Evolutionary conservation across 1,140 invertebrate genomes (phyloP).

Genomic region (Physella acuta): DNA sequence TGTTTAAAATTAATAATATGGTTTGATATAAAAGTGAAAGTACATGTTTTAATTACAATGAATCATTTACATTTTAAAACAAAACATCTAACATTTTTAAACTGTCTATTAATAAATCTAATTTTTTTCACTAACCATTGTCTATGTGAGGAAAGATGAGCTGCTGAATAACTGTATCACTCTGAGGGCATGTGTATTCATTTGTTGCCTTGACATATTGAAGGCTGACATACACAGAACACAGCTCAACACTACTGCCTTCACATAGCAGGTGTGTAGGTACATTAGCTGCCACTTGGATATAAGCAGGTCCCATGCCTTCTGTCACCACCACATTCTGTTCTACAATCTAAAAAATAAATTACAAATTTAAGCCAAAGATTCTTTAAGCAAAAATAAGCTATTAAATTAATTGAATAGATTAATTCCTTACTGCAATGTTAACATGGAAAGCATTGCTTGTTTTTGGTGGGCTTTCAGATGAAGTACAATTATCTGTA

Average conservation of each 20-base stretch:
- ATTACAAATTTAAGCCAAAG: too few relatives aligned
- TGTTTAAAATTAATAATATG: too few relatives aligned
- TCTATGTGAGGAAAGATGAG: constrained; percentile 14
- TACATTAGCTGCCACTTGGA: constrained; percentile 22
- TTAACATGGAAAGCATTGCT: constrained; percentile 40
- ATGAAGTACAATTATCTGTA: constrained; percentile 31
- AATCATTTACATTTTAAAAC: too few relatives aligned
- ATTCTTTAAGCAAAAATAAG: too few relatives aligned
- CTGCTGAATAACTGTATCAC: constrained; percentile 25
- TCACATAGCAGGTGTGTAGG: constrained; percentile 25
- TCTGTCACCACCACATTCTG: constrained; percentile 25
- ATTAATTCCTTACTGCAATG: too few relatives aligned
- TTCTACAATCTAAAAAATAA: constrained; percentile 15
- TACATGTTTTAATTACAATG: too few relatives aligned
- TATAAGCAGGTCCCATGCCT: constrained; percentile 14
- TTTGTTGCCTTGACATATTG: background rate
- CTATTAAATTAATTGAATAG: too few relatives aligned
- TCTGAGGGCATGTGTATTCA: constrained; percentile 14
- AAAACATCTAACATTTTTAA: too few relatives aligned
- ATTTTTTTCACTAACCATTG: too few relatives aligned
- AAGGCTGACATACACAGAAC: background rate
- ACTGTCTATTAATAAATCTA: too few relatives aligned
- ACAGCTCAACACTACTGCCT: background rate
- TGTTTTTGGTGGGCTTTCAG: constrained; percentile 32
- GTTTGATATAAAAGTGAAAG: too few relatives aligned